Percentiles rank a stretch among this genome's conserved stretches.
These are phyloP conservation scores for Megaceryle alcyon DNA, from an alignment of 2,797 vertebrate genomes.

Conservation along the genomic window DNA sequence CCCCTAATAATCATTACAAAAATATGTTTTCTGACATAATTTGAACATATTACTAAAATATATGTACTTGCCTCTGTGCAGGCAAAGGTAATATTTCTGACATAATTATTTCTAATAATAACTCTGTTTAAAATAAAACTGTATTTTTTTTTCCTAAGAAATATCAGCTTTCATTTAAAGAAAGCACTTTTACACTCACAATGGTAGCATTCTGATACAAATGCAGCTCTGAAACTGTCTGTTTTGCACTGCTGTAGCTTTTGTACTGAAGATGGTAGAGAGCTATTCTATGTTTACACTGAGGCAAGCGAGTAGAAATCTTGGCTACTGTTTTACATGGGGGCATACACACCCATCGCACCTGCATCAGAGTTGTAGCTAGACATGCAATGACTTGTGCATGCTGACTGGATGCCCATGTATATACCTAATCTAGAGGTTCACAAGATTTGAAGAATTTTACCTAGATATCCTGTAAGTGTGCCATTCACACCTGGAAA, in stretches of 20 bases:
- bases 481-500: background rate
- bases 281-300: accelerated
- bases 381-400: background rate
- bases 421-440: background rate
- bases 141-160: background rate
- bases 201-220: background rate
- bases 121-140: slow-evolving; percentile 8
- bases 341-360: accelerated
- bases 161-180: background rate
- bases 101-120: slow-evolving; percentile 31
- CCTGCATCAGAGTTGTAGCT: background rate
- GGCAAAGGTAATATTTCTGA: slow-evolving; percentile 35
- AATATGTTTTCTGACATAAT: slow-evolving; percentile 60
- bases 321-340: background rate
- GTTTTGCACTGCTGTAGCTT: background rate
- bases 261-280: background rate
- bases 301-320: background rate
- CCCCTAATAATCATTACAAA: slow-evolving; percentile 46
- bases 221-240: background rate
- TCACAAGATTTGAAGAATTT: background rate
- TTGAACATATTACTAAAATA: slow-evolving; percentile 52
- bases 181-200: background rate
- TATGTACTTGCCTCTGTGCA: background rate
- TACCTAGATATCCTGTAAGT: background rate
- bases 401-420: background rate